Conservation (phyloP, 2,113 vertebrate species). For the Haliaeetus leucogaster region DNA sequence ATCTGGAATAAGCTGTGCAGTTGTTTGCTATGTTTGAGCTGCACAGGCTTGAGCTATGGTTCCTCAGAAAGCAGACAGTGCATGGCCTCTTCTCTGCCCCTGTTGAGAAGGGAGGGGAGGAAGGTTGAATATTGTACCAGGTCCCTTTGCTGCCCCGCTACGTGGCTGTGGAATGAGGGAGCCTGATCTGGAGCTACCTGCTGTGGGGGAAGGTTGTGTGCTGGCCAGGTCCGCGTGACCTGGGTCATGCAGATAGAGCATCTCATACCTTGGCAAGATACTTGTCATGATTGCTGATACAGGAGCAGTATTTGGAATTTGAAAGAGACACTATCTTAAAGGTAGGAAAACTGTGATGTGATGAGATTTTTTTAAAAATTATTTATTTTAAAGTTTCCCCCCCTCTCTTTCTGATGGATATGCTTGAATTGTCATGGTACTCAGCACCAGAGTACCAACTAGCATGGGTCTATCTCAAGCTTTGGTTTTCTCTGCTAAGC, state of each 20-base stretch:
- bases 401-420: neutral
- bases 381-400: neutral
- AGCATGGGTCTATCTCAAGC: neutral
- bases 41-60: neutral
- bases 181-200: neutral
- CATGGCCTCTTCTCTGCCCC: neutral
- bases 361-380: rapidly evolving
- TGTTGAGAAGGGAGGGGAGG: neutral
- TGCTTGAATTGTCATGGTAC: neutral
- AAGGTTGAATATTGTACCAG: neutral
- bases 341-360: neutral
- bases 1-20: neutral
- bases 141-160: neutral
- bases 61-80: neutral
- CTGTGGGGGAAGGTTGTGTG: neutral
- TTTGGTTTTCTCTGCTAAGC: neutral
- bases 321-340: neutral
- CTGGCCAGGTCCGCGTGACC: neutral
- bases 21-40: neutral
- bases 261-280: neutral
- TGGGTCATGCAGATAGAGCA: neutral
- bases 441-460: neutral
- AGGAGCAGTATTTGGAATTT: neutral
- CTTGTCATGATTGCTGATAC: neutral
- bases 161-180: neutral